These are phyloP conservation scores for Trichonephila inaurata DNA, from an alignment of 1,140 invertebrate species.

Conservation along the genomic window DNA sequence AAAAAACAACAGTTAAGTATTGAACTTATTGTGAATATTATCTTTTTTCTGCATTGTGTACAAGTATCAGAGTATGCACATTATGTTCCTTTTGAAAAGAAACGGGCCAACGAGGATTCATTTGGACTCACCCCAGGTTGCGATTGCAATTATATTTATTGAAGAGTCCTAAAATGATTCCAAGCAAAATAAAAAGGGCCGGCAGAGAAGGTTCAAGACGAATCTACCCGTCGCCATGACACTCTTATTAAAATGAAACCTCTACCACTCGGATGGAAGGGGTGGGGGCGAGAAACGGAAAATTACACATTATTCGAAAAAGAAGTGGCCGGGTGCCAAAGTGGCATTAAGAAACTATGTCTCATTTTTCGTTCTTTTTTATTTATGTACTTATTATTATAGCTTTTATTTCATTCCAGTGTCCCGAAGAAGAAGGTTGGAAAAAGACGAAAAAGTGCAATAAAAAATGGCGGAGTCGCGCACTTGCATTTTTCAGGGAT, in stretches of 20 bases:
- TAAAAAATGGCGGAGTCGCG: neutral
- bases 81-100: too few relatives aligned
- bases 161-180: too few relatives aligned
- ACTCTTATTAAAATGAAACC: conserved; percentile 13
- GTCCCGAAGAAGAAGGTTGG: neutral
- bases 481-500: conserved; percentile 28
- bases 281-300: neutral
- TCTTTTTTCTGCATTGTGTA: too few relatives aligned
- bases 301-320: conserved; percentile 38
- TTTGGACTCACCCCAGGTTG: too few relatives aligned
- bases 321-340: conserved; percentile 31
- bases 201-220: neutral
- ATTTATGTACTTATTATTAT: neutral
- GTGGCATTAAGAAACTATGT: conserved; percentile 41
- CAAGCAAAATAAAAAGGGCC: too few relatives aligned
- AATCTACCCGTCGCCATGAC: neutral
- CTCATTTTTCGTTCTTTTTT: neutral
- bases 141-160: too few relatives aligned
- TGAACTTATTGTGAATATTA: too few relatives aligned
- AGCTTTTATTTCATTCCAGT: too few relatives aligned
- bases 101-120: too few relatives aligned
- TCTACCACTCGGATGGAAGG: neutral
- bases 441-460: neutral
- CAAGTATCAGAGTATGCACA: too few relatives aligned
- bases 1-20: too few relatives aligned